These are phyloP conservation scores for Magallana gigas DNA, from an alignment of 1,140 invertebrate species.

Conservation along the genomic window DNA sequence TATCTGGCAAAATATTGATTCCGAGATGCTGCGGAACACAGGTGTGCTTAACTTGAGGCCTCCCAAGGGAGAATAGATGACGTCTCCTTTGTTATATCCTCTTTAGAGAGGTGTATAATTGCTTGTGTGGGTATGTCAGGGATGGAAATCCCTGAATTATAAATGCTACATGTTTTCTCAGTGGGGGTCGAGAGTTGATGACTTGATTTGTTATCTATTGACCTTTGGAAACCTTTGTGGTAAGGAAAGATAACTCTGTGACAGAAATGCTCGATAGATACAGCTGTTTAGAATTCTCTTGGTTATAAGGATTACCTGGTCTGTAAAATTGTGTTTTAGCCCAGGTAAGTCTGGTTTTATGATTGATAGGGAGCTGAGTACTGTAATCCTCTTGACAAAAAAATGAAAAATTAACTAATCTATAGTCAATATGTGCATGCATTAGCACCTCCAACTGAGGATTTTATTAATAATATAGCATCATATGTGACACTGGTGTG, in stretches of 20 bases:
- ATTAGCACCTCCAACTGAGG: neutral
- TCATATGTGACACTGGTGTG: neutral
- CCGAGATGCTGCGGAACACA: constrained; percentile 22
- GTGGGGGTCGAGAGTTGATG: neutral
- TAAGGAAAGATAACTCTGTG: constrained; percentile 24
- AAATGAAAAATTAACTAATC: neutral
- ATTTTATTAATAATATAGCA: neutral
- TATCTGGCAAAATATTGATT: constrained; percentile 21
- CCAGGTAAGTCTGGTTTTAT: neutral
- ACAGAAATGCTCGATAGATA: neutral
- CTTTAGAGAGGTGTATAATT: neutral
- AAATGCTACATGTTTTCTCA: neutral
- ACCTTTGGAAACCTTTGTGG: neutral
- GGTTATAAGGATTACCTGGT: neutral
- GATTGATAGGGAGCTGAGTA: neutral
- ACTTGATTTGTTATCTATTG: constrained; percentile 25
- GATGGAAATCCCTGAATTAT: constrained; percentile 16
- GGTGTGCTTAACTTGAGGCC: neutral
- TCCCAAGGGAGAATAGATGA: neutral
- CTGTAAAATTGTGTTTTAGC: neutral
- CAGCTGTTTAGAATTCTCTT: neutral
- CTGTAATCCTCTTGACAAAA: neutral
- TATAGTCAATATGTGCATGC: constrained; percentile 12
- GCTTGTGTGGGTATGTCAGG: neutral
- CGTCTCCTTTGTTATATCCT: neutral